Base-by-base conservation (phyloP, 2,113 vertebrate genomes). In the Engraulis encrasicolus region DNA sequence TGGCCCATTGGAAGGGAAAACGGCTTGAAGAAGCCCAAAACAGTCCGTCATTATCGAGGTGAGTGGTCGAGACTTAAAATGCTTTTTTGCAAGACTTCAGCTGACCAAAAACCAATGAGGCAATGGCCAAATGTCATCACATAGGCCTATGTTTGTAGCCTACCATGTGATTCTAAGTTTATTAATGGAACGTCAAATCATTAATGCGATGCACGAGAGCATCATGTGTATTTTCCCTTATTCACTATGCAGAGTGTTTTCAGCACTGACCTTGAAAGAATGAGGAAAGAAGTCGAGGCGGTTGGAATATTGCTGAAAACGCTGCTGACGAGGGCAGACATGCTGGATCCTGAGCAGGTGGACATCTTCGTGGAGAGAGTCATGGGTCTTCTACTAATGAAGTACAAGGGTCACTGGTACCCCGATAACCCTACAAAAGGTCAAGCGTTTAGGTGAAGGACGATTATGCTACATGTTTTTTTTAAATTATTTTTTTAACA, bases 241-340 rank as follows among this genome's bases (percentile, higher is more conserved):
- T n/a, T n/a, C n/a, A n/a, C n/a, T 50, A 87, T 82, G 6, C 89
- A 94, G 88, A 61, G 23, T 17, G 82, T 85, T 78, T 61, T n/a
- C 20, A 40, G 49, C 40, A 1, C 81, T 86, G 17, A 88, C 87
- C 88, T 80, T 45, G 40, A 45, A 91, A 94, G 90, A 34, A 96
- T 95, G 95, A 95, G 88, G 90, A 91, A 91, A 74, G 95, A 96
- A 92, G 95, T 96, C 0, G 93, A 92, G 74, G 95, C 94, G 0
- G 94, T 91, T 48, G 90, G 95, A 0, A 93, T 94, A 83, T 95
- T 95, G 82, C 88, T 95, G 78, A 94, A 95, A 84, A 90, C 90
- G 38, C 91, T 95, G 1, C 79, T 95, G 48, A 92, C 89, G 50
- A 93, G 88, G 27, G 89, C 82, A 0, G 90, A 87, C 38, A 94